phyloP scores from a whole-genome alignment of 2,797 vertebrate species.

The Brotula barbata region DNA sequence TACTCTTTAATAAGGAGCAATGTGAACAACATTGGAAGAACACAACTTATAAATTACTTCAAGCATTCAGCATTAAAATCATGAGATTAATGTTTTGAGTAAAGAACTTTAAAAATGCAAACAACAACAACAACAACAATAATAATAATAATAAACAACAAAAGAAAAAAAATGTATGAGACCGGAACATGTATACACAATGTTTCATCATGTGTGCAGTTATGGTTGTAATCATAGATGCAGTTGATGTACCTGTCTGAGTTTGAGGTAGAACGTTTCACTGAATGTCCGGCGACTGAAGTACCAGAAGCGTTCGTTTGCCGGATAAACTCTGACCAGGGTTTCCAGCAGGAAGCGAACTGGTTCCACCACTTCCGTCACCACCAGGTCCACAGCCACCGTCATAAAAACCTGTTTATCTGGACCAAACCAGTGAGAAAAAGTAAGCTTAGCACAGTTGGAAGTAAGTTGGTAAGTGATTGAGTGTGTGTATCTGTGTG shows the following conservation, averaged over 20 bases:
- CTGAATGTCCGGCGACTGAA: constrained; percentile 96
- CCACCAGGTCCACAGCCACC: constrained; percentile 94
- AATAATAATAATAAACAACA: too few relatives aligned
- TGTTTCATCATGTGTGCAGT: background rate
- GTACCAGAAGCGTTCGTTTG: constrained; percentile 98
- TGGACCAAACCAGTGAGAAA: constrained; percentile 55
- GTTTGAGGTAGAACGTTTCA: constrained; percentile 93
- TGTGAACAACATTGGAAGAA: too few relatives aligned
- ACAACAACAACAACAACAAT: too few relatives aligned
- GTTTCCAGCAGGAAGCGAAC: constrained; percentile 94
- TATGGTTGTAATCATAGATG: background rate
- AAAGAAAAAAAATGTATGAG: background rate
- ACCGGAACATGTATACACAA: background rate
- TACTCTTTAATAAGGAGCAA: too few relatives aligned
- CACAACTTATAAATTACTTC: too few relatives aligned
- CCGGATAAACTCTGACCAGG: constrained; percentile 89
- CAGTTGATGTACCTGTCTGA: constrained; percentile 79
- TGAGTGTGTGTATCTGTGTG: background rate
- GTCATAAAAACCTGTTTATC: constrained; percentile 96
- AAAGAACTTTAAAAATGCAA: too few relatives aligned
- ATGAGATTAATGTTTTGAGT: too few relatives aligned
- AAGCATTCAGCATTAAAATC: too few relatives aligned
- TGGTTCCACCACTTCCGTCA: constrained; percentile 94
- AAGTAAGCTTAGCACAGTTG: background rate
- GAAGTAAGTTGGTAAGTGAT: too few relatives aligned